These are phyloP conservation scores for Halichoeres trimaculatus DNA, from an alignment of 2,113 vertebrate genomes.

Conservation along the genomic window DNA sequence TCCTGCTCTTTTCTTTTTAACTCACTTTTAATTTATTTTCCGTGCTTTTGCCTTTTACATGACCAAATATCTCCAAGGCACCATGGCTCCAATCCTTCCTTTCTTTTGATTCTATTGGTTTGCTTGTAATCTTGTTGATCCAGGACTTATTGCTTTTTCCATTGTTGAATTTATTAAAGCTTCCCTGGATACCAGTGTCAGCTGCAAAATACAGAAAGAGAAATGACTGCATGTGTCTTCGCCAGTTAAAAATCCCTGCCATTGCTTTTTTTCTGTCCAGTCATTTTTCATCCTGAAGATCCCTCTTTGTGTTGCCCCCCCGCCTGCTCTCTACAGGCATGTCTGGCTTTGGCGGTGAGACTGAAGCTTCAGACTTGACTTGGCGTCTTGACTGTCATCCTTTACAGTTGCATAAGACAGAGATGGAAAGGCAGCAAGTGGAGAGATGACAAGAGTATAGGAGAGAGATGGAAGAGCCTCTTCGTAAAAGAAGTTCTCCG, in stretches of 20 bases:
- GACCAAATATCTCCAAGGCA: constrained; percentile 34
- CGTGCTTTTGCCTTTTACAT: constrained; percentile 35
- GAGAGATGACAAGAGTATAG: constrained; percentile 43
- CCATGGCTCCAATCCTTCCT: constrained; percentile 21
- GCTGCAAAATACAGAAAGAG: constrained; percentile 36
- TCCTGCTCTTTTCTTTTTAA: constrained; percentile 15
- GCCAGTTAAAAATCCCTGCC: constrained; percentile 19
- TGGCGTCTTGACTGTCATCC: constrained; percentile 48
- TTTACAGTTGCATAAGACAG: constrained; percentile 53
- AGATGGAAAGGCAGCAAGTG: constrained; percentile 56
- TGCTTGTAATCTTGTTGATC: constrained; percentile 48
- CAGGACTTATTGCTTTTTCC: constrained; percentile 51
- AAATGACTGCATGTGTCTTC: constrained; percentile 3
- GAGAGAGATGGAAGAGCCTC: constrained; percentile 34
- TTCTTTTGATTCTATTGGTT: constrained; percentile 41
- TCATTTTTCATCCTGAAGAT: constrained; percentile 31
- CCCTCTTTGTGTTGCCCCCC: constrained; percentile 41
- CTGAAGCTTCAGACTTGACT: constrained; percentile 33
- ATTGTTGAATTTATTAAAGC: constrained; percentile 42
- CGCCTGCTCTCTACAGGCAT: constrained; percentile 22
- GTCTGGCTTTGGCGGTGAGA: constrained; percentile 35
- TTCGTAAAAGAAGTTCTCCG: constrained; percentile 36
- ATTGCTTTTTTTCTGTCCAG: constrained; percentile 29
- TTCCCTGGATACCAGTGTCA: constrained; percentile 35
- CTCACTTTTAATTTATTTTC: constrained; percentile 45